Conservation (phyloP, 2,113 vertebrate genomes). For the Dunckerocampus dactyliophorus region DNA sequence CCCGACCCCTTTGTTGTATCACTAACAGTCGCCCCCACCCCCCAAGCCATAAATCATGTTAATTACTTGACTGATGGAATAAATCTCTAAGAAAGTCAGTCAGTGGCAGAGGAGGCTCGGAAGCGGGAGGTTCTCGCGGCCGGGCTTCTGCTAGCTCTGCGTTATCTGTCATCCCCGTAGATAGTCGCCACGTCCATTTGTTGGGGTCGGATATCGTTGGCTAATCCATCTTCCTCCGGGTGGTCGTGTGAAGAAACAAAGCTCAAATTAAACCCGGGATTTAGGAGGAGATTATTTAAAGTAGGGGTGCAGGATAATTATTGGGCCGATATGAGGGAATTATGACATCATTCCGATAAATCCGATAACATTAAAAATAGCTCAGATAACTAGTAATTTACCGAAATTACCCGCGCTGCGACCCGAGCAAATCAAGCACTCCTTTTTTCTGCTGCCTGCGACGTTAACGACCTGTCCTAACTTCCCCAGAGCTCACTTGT, state of each 20-base stretch:
- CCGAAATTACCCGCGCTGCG: too few relatives aligned
- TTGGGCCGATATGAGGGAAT: too few relatives aligned
- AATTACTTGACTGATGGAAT: conserved; percentile 80
- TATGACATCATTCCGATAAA: too few relatives aligned
- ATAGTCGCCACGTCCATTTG: conserved; percentile 75
- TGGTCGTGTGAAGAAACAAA: conserved; percentile 57
- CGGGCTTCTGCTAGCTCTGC: conserved; percentile 65
- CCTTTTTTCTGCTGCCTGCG: too few relatives aligned
- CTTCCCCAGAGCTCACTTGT: too few relatives aligned
- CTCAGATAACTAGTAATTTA: too few relatives aligned
- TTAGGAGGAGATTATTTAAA: not conserved
- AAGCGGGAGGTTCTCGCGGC: conserved; percentile 63
- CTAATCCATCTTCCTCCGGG: conserved; percentile 70
- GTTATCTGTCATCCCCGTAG: conserved; percentile 66
- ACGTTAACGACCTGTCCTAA: too few relatives aligned
- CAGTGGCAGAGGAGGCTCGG: conserved; percentile 45
- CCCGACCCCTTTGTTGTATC: conserved; percentile 75
- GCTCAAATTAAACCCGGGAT: conserved; percentile 41
- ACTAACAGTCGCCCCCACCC: conserved; percentile 62
- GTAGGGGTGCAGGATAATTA: not conserved
- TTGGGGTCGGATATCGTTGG: conserved; percentile 57
- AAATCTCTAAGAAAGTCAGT: conserved; percentile 72
- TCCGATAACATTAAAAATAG: too few relatives aligned
- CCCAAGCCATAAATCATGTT: conserved; percentile 77
- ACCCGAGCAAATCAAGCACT: too few relatives aligned